phyloP scores from a whole-genome alignment of 1,140 invertebrate genomes.

The Diploscapter pachys region DNA sequence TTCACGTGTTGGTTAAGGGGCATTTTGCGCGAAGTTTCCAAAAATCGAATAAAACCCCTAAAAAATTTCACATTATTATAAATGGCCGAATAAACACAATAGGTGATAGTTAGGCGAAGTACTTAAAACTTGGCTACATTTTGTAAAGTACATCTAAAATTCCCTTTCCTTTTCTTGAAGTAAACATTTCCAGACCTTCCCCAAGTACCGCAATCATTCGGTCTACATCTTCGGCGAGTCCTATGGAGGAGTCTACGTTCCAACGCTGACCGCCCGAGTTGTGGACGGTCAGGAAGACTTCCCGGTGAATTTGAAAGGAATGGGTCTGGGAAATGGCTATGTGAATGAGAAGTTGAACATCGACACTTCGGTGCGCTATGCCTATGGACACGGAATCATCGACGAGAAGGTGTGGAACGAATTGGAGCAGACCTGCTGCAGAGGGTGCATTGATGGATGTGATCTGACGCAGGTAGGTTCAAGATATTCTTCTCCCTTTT shows the following conservation, averaged over 20 bases:
- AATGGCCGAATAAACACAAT: no score
- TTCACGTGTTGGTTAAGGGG: no score
- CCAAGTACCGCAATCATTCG: slow-evolving; percentile 61
- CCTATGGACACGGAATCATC: slow-evolving; percentile 57
- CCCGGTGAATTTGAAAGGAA: slow-evolving; percentile 56
- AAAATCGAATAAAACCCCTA: no score
- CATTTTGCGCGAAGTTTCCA: no score
- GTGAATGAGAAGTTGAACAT: slow-evolving; percentile 58
- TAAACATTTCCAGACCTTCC: slow-evolving; percentile 53
- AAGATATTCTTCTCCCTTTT: background rate
- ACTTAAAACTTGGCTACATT: no score
- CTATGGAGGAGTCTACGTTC: slow-evolving; percentile 63
- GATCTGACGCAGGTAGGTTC: slow-evolving; percentile 45
- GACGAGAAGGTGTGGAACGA: slow-evolving; percentile 57
- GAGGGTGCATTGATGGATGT: slow-evolving; percentile 49
- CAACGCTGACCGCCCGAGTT: slow-evolving; percentile 64
- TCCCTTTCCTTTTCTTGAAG: no score
- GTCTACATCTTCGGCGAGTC: slow-evolving; percentile 64
- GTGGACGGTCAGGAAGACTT: slow-evolving; percentile 59
- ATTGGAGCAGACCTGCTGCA: slow-evolving; percentile 52
- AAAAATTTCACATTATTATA: no score
- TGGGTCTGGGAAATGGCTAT: slow-evolving; percentile 59
- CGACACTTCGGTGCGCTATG: slow-evolving; percentile 54
- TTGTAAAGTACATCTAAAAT: no score
- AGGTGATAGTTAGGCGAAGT: no score